Conservation (phyloP, 2,797 vertebrate genomes). For the Pseudochaenichthys georgianus region DNA sequence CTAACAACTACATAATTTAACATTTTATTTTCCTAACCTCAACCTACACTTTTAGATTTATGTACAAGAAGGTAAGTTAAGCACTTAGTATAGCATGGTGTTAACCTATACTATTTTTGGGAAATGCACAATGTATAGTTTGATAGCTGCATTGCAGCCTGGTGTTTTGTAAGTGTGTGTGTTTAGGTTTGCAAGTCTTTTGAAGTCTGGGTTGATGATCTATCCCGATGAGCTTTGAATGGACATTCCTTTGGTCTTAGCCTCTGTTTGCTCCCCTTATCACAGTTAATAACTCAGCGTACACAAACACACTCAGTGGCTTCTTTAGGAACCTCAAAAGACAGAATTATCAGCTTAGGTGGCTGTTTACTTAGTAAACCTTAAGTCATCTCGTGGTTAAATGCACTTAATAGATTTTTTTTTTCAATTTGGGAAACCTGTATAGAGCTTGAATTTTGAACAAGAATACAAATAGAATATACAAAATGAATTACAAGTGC, state of each 20-base stretch:
- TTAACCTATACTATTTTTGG: not conserved
- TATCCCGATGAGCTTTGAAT: constrained; percentile 32
- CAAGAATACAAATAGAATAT: not conserved
- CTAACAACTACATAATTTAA: not conserved
- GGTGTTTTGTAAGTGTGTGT: constrained; percentile 2
- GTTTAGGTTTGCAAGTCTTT: constrained; percentile 25
- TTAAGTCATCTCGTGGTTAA: not conserved
- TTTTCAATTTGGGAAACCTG: not conserved
- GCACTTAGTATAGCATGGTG: not conserved
- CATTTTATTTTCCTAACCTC: not conserved
- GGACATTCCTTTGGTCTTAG: constrained; percentile 70
- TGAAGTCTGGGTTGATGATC: constrained; percentile 63
- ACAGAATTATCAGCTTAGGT: constrained; percentile 41
- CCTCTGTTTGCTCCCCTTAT: constrained; percentile 72
- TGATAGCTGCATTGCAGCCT: constrained; percentile 29
- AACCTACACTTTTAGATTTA: not conserved
- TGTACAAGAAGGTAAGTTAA: not conserved
- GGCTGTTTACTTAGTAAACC: constrained; percentile 29
- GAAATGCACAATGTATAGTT: constrained; percentile 15
- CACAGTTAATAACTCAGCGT: constrained; percentile 68
- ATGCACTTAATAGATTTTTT: not conserved
- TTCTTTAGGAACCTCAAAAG: constrained; percentile 40
- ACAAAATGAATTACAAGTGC: not conserved
- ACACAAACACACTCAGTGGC: constrained; percentile 61
- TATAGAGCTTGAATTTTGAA: not conserved